Base-by-base conservation (phyloP, 2,888 invertebrate genomes). In the Orchesella flavescens region DNA sequence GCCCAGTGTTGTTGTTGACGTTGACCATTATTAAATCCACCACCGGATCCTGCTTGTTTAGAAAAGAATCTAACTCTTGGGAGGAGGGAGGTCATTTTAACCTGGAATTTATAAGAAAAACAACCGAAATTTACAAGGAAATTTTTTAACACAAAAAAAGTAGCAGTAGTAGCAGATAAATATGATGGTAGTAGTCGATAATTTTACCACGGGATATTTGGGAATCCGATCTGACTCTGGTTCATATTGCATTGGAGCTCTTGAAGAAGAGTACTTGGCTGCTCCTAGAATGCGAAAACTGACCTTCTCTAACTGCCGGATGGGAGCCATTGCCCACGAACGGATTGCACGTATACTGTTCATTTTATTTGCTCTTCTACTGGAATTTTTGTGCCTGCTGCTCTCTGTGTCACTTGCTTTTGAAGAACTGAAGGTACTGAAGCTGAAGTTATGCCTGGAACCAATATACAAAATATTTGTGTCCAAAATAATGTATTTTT, bases 281-380 rank as follows among this genome's bases (percentile, higher is more conserved):
- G 81, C 66, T 59, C 81, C 75, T 7, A 81, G 59, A 23, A 81
- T 63, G 24, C 81, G 81, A 34, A 61, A 75, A 21, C 55, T 61
- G 17, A 63, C 21, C 12, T 74, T 46, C 13, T 81, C 61, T 12
- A 34, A n/a, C 1, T 44, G 69, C 1, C 81, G 81, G 19, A 81
- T 10, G 13, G 75, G 53, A 4, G 34, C 24, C 7, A 19, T 9
- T 15, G 75, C 75, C 69, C 69, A 75, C 23, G 75, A 63, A n/a
- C 74, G 69, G 34, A 75, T 9, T 21, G 34, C 23, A 43, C 68
- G 49, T 46, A 81, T 9, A 43, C 75, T 69, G 53, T 63, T 74
- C 81, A 81, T 80, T 43, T 57, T 77, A 0, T 9, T n/a, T n/a
- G n/a, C 19, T 13, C 23, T 59, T 59, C 43, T 12, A 68, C 66